Base-by-base conservation (phyloP, 2,888 invertebrate genomes). In the Quadroppia sp. region DNA sequence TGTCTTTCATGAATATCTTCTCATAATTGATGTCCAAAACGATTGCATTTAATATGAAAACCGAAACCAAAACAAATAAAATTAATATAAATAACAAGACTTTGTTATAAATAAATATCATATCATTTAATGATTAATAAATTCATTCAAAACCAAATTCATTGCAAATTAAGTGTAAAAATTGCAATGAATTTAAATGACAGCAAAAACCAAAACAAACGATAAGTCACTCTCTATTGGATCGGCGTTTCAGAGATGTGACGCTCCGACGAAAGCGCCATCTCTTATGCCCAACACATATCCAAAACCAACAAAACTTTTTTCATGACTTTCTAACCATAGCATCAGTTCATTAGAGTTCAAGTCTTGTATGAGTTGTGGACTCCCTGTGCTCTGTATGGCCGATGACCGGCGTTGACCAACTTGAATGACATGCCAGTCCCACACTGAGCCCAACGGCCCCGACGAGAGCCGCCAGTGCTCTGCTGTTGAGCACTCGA, bases 321-420 rank as follows among this genome's bases (percentile, higher is more conserved):
- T n/a, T n/a, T n/a, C n/a, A n/a, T 17, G 20, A 32, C n/a, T 20
- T 64, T n/a, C 2, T 25, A 11, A 30, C 30, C 25, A 17, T 20
- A 36, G 0, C 20, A 13, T 6, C 9, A 36, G 61, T 64, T 64
- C 61, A 64, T 0, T n/a, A 9, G 61, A 64, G 61, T 64, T 64
- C 61, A 64, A 20, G n/a, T n/a, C n/a, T n/a, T n/a, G n/a, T n/a
- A n/a, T n/a, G n/a, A n/a, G n/a, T n/a, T n/a, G n/a, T n/a, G n/a
- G n/a, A 20, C 15, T 9, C 4, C 30, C 61, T 1, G 61, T 36
- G n/a, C 61, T n/a, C 13, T 64, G 13, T 30, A n/a, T 64, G 61
- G 61, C 61, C 61, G 61, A 64, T 32, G 61, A 64, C 61, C 61
- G 61, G 17, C 30, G 15, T 56, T 23, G 56, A 56, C 56, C 56